Evolutionary conservation across 2,113 vertebrate species (phyloP).

Genomic region (Gopherus flavomarginatus): DNA sequence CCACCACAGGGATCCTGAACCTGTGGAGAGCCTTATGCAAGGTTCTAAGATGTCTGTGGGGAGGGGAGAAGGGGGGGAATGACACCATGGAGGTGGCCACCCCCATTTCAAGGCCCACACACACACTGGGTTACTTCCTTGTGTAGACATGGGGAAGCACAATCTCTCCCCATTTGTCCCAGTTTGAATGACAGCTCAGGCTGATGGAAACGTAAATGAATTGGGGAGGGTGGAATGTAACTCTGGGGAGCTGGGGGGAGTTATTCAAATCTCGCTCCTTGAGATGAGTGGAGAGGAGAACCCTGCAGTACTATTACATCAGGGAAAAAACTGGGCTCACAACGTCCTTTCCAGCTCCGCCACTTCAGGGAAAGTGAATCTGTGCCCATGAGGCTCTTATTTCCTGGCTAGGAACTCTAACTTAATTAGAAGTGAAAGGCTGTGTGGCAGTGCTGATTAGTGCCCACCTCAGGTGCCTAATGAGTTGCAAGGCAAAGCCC

Average conservation of each 20-base stretch:
- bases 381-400: not conserved
- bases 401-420: not conserved
- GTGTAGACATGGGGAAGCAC: not conserved
- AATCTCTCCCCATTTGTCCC: not conserved
- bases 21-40: not conserved
- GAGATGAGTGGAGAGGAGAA: not conserved
- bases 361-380: not conserved
- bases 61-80: accelerated
- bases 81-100: not conserved
- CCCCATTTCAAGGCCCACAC: not conserved
- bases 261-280: not conserved
- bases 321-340: not conserved
- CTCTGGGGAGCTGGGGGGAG: not conserved
- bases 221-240: not conserved
- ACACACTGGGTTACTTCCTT: too few species aligned
- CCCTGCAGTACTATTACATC: not conserved
- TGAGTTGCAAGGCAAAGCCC: not conserved
- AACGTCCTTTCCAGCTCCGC: not conserved
- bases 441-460: not conserved
- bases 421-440: not conserved
- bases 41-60: too few species aligned
- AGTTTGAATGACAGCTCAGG: not conserved
- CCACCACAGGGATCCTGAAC: too few species aligned
- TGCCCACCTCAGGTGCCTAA: not conserved
- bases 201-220: not conserved